phyloP scores from a whole-genome alignment of 2,888 invertebrate genomes.

The Melipona beecheii region DNA sequence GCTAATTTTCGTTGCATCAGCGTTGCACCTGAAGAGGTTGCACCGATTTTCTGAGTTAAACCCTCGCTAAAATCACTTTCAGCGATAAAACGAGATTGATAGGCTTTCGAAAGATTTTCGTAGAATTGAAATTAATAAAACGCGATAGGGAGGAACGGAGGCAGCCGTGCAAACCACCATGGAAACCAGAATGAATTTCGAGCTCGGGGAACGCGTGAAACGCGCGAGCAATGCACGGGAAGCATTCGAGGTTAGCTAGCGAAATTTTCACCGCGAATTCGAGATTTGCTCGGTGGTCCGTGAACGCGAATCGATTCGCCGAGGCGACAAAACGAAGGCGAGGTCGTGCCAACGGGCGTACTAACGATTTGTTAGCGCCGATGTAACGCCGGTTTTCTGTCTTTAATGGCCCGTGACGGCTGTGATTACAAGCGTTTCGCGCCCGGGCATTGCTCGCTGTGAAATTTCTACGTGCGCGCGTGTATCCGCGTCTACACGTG shows the following conservation, averaged over 20 bases:
- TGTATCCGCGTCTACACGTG: not conserved
- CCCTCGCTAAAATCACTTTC: too few relatives aligned
- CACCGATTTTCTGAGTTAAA: too few relatives aligned
- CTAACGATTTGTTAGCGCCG: conserved; percentile 59
- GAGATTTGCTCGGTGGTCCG: conserved; percentile 30
- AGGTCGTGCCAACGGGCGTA: conserved; percentile 19
- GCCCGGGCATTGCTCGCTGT: not conserved
- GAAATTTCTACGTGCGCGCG: not conserved
- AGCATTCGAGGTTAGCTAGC: conserved; percentile 25
- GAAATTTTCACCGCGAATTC: conserved; percentile 31
- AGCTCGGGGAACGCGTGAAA: conserved; percentile 11
- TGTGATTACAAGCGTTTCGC: conserved; percentile 49
- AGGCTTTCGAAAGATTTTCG: not conserved
- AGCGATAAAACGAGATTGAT: too few relatives aligned
- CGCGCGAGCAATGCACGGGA: conserved; percentile 12
- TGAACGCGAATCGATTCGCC: conserved; percentile 49
- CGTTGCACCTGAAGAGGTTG: too few relatives aligned
- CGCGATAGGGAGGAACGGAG: too few relatives aligned
- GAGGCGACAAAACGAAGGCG: conserved; percentile 46
- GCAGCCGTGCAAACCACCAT: not conserved
- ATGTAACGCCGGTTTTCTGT: conserved; percentile 38
- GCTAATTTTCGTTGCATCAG: too few relatives aligned
- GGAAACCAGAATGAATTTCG: conserved; percentile 5
- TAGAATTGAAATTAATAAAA: not conserved
- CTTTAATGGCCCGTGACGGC: conserved; percentile 66